A percentile compares a stretch with the other conserved stretches of the same genome.
phyloP scores from a whole-genome alignment of 2,888 invertebrate genomes.

The Ennomos quercinarius region DNA sequence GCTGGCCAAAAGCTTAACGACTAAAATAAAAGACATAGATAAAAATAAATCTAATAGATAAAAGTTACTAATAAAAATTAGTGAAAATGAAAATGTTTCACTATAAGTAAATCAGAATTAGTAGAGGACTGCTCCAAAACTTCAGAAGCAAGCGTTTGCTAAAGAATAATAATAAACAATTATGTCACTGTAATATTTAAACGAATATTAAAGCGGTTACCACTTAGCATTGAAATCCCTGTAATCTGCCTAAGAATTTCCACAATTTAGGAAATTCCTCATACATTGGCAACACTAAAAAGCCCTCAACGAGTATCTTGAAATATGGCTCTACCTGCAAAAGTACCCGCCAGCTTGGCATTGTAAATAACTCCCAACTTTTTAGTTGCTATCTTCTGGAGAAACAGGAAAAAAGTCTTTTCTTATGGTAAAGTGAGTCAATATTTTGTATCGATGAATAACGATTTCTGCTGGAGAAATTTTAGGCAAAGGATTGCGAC shows the following conservation, averaged over 20 bases:
- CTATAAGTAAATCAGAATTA: too few species aligned
- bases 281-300: constrained; percentile 19
- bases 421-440: constrained; percentile 11
- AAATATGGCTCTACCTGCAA: constrained; percentile 63
- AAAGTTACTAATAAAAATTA: too few species aligned
- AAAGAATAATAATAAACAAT: too few species aligned
- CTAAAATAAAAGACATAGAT: too few species aligned
- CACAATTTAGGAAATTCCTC: constrained; percentile 3
- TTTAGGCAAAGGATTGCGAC: too few species aligned
- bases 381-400: constrained; percentile 39
- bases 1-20: too few species aligned
- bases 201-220: neutral
- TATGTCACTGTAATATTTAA: neutral
- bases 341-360: constrained; percentile 50
- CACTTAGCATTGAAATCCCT: too few species aligned
- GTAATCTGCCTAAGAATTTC: neutral
- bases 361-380: constrained; percentile 47
- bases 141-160: too few species aligned
- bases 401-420: constrained; percentile 30
- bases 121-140: too few species aligned
- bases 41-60: too few species aligned
- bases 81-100: too few species aligned
- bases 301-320: constrained; percentile 49
- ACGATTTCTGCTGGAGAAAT: too few species aligned
- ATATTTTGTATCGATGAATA: constrained; percentile 22